Percentiles rank a stretch among this genome's conserved stretches.
Conservation (phyloP, 2,113 vertebrate species). For the Ophthalmotilapia sp. region DNA sequence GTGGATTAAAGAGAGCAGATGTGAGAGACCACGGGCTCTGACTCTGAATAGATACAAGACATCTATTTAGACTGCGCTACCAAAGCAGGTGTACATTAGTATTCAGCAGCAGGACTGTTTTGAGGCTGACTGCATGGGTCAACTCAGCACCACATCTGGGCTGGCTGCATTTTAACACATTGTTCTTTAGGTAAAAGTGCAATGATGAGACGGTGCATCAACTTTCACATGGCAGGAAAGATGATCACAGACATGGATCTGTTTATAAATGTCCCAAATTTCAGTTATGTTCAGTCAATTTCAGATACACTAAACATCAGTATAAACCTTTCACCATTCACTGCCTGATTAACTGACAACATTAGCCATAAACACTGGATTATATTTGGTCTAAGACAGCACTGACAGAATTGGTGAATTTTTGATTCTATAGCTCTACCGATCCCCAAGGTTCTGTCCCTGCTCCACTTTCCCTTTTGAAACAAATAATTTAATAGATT, state of each 20-base stretch:
- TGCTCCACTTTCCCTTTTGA: background rate
- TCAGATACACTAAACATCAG: background rate
- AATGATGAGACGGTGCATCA: background rate
- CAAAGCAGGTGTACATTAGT: constrained; percentile 69
- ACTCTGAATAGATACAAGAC: constrained; percentile 57
- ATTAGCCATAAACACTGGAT: background rate
- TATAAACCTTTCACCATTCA: background rate
- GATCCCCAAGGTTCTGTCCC: background rate
- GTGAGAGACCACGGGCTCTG: constrained; percentile 12
- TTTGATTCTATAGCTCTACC: background rate
- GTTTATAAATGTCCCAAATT: background rate
- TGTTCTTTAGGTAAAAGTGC: constrained; percentile 27
- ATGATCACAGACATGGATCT: background rate
- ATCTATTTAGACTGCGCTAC: constrained; percentile 49
- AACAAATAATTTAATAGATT: background rate
- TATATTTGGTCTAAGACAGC: background rate
- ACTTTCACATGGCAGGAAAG: background rate
- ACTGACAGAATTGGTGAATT: background rate
- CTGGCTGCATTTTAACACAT: constrained; percentile 23
- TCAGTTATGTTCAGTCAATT: background rate
- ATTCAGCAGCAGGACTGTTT: constrained; percentile 42
- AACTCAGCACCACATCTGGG: constrained; percentile 59
- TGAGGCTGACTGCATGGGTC: constrained; percentile 43
- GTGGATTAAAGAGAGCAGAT: constrained; percentile 22
- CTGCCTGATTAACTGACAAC: background rate